Evolutionary conservation across 2,797 vertebrate genomes (phyloP), one percentile per base, ranked within the genome.

Genomic region (Chelonia mydas): DNA sequence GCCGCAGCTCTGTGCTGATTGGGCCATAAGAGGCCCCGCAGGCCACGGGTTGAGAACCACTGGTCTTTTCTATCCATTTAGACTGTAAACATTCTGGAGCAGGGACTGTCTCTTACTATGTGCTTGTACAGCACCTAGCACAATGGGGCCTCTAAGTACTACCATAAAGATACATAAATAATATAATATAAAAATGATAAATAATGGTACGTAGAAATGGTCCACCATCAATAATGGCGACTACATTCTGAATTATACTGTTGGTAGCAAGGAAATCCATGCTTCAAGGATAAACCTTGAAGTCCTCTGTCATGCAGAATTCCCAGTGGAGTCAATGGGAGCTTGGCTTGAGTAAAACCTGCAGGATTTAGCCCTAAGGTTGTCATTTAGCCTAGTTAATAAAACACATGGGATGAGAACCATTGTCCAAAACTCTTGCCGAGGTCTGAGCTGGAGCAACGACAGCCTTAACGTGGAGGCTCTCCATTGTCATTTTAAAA

Each of bases 311-410:
- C 74, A 57, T 65, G 65, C 65, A 91, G 78, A 65, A 65, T 89
- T 90, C 90, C 89, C 84, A 87, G 41, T 28, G 8, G 41, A 83
- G 49, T 86, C 86, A 91, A 65, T 61, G 61, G 16, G 2, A 59
- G n/a, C 27, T 65, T 23, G 28, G n/a, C 33, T 49, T 37, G 47
- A 61, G 47, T 50, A 27, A 61, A 86, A 47, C 33, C 57, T 79
- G 47, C n/a, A 77, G 57, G 51, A 57, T 79, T 28, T 57, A 12
- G 51, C 74, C 61, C 79, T 10, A 37, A 23, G 81, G 27, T 12
- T 45, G 23, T 79, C 31, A 83, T 49, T 79, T 57, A 65, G 78
- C 41, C 61, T 57, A 74, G 81, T 45, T 84, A 95, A 54, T 37
- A 87, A 27, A 16, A 25, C 68, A 54, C 10, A 1, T 23, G 23